phyloP scores from a whole-genome alignment of 2,113 vertebrate species.

The Nesogale talazaci region DNA sequence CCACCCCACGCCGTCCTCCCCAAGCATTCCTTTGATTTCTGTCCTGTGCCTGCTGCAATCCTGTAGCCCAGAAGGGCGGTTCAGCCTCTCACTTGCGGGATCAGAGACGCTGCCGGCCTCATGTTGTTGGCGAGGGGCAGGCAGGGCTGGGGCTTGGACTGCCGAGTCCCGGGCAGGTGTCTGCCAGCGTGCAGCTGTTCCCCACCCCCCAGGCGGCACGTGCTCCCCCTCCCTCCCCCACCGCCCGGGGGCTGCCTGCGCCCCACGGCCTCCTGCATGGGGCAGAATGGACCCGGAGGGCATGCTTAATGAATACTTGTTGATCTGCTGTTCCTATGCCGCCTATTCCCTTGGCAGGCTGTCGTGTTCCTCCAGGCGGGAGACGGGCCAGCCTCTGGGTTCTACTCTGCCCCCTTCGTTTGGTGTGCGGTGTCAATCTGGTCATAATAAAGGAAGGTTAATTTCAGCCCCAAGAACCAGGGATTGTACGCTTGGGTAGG shows the following conservation, averaged over 20 bases:
- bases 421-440: slow-evolving; percentile 32
- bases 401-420: slow-evolving; percentile 44
- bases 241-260: background rate
- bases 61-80: background rate
- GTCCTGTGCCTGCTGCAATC: background rate
- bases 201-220: accelerated
- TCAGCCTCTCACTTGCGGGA: background rate
- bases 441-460: slow-evolving; percentile 59
- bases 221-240: background rate
- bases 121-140: background rate
- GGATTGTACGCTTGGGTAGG: background rate
- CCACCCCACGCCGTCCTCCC: background rate
- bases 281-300: background rate
- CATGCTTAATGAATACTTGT: slow-evolving; percentile 20
- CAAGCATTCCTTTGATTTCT: background rate
- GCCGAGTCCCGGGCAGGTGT: background rate
- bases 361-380: background rate
- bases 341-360: background rate
- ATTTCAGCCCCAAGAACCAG: slow-evolving; percentile 49
- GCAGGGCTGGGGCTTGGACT: background rate
- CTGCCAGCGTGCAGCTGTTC: background rate
- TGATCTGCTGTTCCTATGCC: background rate
- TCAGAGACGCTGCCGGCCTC: background rate
- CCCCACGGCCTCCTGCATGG: background rate
- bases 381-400: background rate